Evolutionary conservation across 2,888 invertebrate species (phyloP).

Genomic region (Apeira syringaria): DNA sequence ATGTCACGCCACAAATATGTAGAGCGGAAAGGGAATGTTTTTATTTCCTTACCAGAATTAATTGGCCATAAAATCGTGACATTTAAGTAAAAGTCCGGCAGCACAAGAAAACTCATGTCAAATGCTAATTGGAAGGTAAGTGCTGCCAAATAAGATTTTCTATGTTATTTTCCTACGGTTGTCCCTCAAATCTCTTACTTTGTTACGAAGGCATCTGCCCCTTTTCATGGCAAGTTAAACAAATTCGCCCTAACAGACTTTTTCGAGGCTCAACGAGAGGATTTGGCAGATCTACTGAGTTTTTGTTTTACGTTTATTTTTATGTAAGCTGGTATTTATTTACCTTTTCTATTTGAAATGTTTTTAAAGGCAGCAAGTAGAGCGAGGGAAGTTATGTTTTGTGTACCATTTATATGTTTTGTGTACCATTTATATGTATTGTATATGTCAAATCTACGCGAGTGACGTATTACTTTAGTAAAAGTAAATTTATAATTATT

Average conservation of each 20-base stretch:
- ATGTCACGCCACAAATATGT: constrained; percentile 4
- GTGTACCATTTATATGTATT: too few relatives aligned
- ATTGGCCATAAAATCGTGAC: constrained; percentile 24
- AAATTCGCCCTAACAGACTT: constrained; percentile 77
- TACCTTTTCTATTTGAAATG: constrained; percentile 24
- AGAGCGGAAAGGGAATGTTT: constrained; percentile 8
- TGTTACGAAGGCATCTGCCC: constrained; percentile 56
- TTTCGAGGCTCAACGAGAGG: constrained; percentile 67
- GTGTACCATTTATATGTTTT: too few relatives aligned
- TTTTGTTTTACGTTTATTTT: constrained; percentile 66
- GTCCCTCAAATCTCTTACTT: constrained; percentile 68
- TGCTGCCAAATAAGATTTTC: constrained; percentile 57
- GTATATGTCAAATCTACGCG: too few relatives aligned
- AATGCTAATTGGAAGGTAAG: constrained; percentile 67
- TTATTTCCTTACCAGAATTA: constrained; percentile 11
- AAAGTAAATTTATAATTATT: too few relatives aligned
- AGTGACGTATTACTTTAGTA: too few relatives aligned
- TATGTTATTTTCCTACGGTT: constrained; percentile 54
- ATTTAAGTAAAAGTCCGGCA: constrained; percentile 17
- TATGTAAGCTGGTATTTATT: constrained; percentile 36
- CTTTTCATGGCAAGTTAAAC: constrained; percentile 74
- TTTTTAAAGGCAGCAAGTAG: constrained; percentile 6
- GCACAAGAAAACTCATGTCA: constrained; percentile 39
- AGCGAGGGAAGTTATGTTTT: not conserved
- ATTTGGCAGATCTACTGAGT: constrained; percentile 70